phyloP scores from a whole-genome alignment of 1,140 invertebrate genomes.

The Andricus grossulariae region DNA sequence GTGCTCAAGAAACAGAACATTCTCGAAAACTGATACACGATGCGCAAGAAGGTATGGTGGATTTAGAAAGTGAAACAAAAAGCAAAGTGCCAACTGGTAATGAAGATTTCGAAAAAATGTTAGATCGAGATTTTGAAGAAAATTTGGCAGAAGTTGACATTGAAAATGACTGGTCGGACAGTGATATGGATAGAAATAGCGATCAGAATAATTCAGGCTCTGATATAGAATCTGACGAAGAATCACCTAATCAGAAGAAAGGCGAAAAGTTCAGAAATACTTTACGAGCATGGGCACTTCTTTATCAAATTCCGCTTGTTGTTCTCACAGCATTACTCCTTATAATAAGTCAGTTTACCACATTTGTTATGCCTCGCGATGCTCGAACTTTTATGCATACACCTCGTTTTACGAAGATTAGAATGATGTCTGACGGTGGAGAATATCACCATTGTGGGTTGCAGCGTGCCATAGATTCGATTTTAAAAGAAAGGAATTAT shows the following conservation, averaged over 20 bases:
- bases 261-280: background rate
- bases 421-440: background rate
- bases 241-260: background rate
- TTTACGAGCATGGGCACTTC: background rate
- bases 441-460: background rate
- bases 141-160: too few species aligned
- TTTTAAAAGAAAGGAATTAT: too few species aligned
- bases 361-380: background rate
- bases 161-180: too few species aligned
- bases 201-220: background rate
- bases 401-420: background rate
- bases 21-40: too few species aligned
- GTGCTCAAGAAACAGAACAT: too few species aligned
- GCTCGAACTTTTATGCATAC: background rate
- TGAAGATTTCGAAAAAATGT: too few species aligned
- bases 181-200: background rate
- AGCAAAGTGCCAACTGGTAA: too few species aligned
- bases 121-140: too few species aligned
- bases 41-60: too few species aligned
- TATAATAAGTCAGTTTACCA: background rate
- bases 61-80: too few species aligned
- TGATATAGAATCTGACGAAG: constrained; percentile 5
- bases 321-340: background rate
- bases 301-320: background rate
- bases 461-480: background rate